These are phyloP conservation scores for Luscinia megarhynchos DNA, from an alignment of 2,797 vertebrate genomes.

Conservation along the genomic window DNA sequence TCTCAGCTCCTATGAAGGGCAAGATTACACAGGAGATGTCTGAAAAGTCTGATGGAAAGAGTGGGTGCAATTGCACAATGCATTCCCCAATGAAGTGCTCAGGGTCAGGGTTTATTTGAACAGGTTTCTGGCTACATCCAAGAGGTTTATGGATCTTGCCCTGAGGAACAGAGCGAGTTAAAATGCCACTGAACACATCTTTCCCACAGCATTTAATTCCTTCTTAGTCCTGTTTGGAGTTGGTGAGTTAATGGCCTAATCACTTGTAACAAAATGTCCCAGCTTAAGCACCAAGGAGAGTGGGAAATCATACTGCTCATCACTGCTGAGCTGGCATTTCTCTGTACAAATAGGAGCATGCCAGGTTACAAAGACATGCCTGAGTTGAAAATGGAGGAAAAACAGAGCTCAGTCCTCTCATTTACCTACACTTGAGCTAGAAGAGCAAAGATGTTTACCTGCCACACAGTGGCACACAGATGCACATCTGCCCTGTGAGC, in stretches of 20 bases:
- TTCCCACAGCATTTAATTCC: slow-evolving; percentile 22
- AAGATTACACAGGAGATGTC: not conserved
- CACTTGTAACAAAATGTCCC: slow-evolving; percentile 3
- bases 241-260: slow-evolving; percentile 27
- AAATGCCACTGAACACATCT: not conserved
- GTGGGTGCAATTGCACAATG: not conserved
- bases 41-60: slow-evolving; percentile 3
- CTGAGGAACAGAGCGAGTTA: not conserved
- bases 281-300: slow-evolving; percentile 15
- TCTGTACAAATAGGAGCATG: not conserved
- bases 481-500: not conserved
- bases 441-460: not conserved
- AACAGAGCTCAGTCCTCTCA: not conserved
- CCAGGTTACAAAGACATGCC: not conserved
- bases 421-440: not conserved
- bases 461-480: not conserved
- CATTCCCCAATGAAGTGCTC: not conserved
- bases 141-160: not conserved
- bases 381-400: not conserved
- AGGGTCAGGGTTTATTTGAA: slow-evolving; percentile 7
- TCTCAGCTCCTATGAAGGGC: not conserved
- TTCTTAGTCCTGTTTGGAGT: slow-evolving; percentile 13
- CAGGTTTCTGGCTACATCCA: not conserved
- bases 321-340: slow-evolving; percentile 23
- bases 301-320: slow-evolving; percentile 4